Evolutionary conservation across 2,888 invertebrate genomes (phyloP), one percentile per base, ranked within the genome.

Genomic region (Trachelus iudaicus): DNA sequence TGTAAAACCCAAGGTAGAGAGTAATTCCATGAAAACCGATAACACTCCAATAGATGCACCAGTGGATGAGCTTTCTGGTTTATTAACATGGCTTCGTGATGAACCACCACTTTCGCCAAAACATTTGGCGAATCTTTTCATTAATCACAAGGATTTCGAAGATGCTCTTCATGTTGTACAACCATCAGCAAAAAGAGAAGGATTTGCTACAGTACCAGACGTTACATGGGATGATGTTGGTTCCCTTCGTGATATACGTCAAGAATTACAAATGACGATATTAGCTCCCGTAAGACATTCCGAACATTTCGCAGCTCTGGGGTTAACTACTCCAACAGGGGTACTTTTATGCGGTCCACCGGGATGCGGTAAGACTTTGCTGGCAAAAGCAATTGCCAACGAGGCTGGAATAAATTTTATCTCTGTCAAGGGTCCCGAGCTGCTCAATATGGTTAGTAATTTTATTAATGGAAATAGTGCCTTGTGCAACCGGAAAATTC

Each of bases 391-490:
- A 34, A 96, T 99, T 69, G 99, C 99, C 0, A 99, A 99, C 92
- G 99, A 99, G 92, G 98, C 99, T 69, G 98, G 98, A 56, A 97
- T 99, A 69, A 99, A 99, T 92, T 99, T 99, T 87, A 98, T 99
- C 86, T 98, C 98, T 11, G 98, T 99, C 1, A 99, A 99, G 92
- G 99, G 99, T 30, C 99, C 99, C 0, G 99, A 99, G 92, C 92
- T 99, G 77, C 93, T 99, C 79, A 99, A 98, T 90, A 99, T 99
- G 99, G 97, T 97, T 91, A 92, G 90, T 81, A 75, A 80, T 35
- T 56, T 30, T 15, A 76, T 75, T 37, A 35, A 23, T 56, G 56
- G 23, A 23, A 9, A 56, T 9, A 56, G 56, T 15, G 56, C 9
- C 23, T 23, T 56, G 23, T 56, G 23, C 23, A 23, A 56, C 23